Percentiles rank a stretch among this genome's conserved stretches.
Conservation (phyloP, 2,113 vertebrate species). For the Danionella cerebrum region DNA sequence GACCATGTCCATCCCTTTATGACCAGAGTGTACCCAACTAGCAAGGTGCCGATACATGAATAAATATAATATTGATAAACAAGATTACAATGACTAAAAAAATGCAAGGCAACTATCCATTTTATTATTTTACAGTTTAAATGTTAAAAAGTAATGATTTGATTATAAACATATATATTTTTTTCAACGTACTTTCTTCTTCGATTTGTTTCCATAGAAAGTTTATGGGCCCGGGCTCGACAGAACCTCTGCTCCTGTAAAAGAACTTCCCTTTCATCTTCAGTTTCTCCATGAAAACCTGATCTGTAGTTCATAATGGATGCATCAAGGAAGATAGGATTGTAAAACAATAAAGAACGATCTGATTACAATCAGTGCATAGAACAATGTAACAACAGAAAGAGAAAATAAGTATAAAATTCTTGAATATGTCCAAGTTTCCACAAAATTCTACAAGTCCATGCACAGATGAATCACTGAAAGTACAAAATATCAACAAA, state of each 20-base stretch:
- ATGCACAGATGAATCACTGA: too few relatives aligned
- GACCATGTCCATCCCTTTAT: too few relatives aligned
- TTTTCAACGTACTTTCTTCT: slow-evolving; percentile 70
- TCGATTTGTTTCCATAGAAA: slow-evolving; percentile 76
- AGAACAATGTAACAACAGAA: neutral
- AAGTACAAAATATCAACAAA: too few relatives aligned
- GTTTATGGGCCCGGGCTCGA: slow-evolving; percentile 67
- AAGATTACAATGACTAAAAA: too few relatives aligned
- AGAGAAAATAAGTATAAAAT: neutral
- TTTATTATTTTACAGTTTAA: too few relatives aligned
- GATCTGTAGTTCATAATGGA: slow-evolving; percentile 53
- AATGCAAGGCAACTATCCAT: too few relatives aligned
- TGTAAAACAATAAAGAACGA: neutral
- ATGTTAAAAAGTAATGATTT: neutral
- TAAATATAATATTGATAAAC: too few relatives aligned
- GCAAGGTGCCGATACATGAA: too few relatives aligned
- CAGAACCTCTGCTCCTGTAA: slow-evolving; percentile 73
- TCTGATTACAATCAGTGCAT: neutral
- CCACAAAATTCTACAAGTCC: too few relatives aligned
- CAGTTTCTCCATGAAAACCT: slow-evolving; percentile 56
- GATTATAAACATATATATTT: slow-evolving; percentile 16
- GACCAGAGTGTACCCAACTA: too few relatives aligned
- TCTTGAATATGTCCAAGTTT: too few relatives aligned
- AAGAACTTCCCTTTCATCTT: slow-evolving; percentile 68
- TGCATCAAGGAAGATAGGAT: slow-evolving; percentile 56